Percentiles rank a stretch among this genome's conserved stretches.
phyloP scores from a whole-genome alignment of 2,888 invertebrate genomes.

The Apantesis nais region DNA sequence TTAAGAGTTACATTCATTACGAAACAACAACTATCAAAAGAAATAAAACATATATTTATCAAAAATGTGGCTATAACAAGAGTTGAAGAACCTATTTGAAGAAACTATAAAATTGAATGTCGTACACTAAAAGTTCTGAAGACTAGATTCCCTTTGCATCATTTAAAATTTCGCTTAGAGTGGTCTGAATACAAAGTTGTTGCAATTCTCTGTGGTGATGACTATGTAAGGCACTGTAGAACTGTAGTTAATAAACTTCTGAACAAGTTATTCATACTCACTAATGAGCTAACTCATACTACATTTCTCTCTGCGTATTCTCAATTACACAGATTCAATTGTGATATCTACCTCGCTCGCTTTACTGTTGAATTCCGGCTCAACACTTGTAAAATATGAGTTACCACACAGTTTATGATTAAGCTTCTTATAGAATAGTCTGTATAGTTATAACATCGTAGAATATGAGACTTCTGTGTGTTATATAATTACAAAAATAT shows the following conservation, averaged over 20 bases:
- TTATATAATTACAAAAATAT: neutral
- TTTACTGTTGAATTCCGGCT: conserved; percentile 4
- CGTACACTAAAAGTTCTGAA: conserved; percentile 36
- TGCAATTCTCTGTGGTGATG: conserved; percentile 32
- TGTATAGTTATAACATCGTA: neutral
- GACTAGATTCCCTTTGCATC: conserved; percentile 27
- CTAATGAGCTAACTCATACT: conserved; percentile 50
- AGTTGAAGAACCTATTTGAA: conserved; percentile 28
- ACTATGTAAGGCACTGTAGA: conserved; percentile 33
- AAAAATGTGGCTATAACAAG: conserved; percentile 23
- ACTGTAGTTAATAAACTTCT: conserved; percentile 49
- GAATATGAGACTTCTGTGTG: neutral
- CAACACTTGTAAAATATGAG: neutral
- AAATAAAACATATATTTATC: conserved; percentile 16
- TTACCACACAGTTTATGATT: neutral
- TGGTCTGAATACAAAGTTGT: conserved; percentile 36
- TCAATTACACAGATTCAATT: conserved; percentile 51
- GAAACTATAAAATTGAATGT: conserved; percentile 38
- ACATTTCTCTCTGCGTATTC: conserved; percentile 42
- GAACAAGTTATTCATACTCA: conserved; percentile 49
- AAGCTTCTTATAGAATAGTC: neutral
- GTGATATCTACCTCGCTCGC: conserved; percentile 15
- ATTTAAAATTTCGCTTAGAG: neutral
- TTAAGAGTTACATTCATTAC: neutral
- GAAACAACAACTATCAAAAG: conserved; percentile 7